Percentiles rank a stretch among this genome's conserved stretches.
phyloP scores from a whole-genome alignment of 2,113 vertebrate species.

The Hypocryptadius cinnamomeus region DNA sequence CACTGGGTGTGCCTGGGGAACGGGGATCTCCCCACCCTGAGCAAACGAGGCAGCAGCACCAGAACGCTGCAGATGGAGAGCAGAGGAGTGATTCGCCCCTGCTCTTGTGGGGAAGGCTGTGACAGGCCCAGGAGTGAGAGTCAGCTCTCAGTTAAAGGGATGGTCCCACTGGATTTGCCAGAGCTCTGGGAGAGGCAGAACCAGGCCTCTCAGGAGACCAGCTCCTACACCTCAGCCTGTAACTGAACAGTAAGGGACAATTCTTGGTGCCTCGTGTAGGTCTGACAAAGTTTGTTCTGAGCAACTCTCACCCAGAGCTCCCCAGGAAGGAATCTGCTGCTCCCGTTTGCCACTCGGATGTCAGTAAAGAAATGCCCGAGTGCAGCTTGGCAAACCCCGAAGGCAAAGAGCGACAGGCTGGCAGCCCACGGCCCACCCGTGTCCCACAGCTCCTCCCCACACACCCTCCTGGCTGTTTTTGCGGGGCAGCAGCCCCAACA shows the following conservation, averaged over 20 bases:
- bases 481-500: neutral
- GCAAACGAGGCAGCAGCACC: neutral
- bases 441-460: neutral
- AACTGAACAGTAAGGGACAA: neutral
- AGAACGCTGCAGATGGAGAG: neutral
- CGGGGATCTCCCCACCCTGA: neutral
- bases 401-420: rapidly evolving
- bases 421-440: neutral
- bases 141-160: neutral
- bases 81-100: neutral
- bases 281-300: neutral
- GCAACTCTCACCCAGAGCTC: neutral
- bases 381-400: neutral
- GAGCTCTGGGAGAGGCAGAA: neutral
- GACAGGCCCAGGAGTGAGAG: neutral
- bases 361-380: neutral
- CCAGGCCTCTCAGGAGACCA: neutral
- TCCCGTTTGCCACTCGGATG: neutral
- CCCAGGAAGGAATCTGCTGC: neutral
- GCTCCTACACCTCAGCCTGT: neutral
- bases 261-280: too few species aligned
- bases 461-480: neutral
- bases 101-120: neutral
- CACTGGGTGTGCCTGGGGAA: neutral
- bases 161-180: neutral